A percentile compares a stretch with the other conserved stretches of the same genome.
Conservation (phyloP, 2,888 invertebrate species). For the Yponomeuta malinellus region DNA sequence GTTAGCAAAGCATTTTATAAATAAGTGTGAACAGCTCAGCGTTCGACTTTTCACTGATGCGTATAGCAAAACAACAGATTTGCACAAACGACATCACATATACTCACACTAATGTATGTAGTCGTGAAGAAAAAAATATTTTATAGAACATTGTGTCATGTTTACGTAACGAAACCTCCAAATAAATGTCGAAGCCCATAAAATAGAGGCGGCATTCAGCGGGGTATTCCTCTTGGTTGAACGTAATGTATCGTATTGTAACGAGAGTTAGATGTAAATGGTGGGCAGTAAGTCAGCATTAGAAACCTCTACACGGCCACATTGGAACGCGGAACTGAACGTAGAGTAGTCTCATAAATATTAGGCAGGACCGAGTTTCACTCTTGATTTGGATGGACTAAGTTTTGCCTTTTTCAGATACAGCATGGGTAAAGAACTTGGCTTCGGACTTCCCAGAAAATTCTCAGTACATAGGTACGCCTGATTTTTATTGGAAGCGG, state of each 20-base stretch:
- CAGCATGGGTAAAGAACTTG: not conserved
- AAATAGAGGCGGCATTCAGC: conserved; percentile 20
- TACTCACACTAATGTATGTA: not conserved
- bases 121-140: not conserved
- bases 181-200: conserved; percentile 8
- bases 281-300: conserved; percentile 29
- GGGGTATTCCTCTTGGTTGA: conserved; percentile 23
- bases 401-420: not conserved
- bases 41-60: not conserved
- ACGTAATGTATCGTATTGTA: conserved; percentile 30
- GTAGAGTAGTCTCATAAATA: not conserved
- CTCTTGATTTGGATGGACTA: not conserved
- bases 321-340: not conserved
- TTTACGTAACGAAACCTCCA: conserved; percentile 5
- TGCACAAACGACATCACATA: not conserved
- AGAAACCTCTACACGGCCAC: conserved; percentile 17
- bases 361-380: not conserved
- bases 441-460: not conserved
- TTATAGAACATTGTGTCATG: not conserved
- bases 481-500: not conserved
- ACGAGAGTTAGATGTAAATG: conserved; percentile 38
- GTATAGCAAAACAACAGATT: not conserved
- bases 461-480: not conserved
- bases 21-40: not conserved
- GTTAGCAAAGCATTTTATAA: conserved; percentile 24